phyloP scores from a whole-genome alignment of 2,113 vertebrate genomes.

The Zosterops hypoxanthus region DNA sequence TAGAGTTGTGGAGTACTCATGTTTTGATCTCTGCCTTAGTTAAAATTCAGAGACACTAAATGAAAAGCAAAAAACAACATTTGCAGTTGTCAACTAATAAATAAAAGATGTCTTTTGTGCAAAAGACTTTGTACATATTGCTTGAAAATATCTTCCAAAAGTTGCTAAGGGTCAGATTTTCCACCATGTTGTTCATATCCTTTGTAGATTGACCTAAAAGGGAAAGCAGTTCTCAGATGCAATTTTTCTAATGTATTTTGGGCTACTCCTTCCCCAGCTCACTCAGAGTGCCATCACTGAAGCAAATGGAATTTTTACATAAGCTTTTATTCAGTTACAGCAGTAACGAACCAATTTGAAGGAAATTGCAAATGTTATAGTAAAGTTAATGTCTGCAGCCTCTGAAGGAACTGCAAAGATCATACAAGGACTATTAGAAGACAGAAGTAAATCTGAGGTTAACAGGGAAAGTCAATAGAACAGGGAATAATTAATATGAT shows the following conservation, averaged over 20 bases:
- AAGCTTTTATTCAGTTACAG: neutral
- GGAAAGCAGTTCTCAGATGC: neutral
- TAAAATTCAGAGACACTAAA: conserved; percentile 27
- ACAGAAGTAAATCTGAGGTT: neutral
- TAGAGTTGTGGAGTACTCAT: neutral
- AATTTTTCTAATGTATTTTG: neutral
- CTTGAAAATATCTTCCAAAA: neutral
- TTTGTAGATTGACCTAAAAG: neutral
- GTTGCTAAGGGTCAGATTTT: neutral
- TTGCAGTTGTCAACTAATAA: neutral
- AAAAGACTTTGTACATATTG: neutral
- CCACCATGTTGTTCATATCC: neutral
- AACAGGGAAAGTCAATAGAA: neutral
- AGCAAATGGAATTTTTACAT: neutral
- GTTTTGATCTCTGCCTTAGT: conserved; percentile 25
- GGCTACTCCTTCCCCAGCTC: neutral
- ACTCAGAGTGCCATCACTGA: neutral
- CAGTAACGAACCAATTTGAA: neutral
- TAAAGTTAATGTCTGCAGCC: neutral
- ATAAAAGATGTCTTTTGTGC: neutral
- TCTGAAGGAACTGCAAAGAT: neutral
- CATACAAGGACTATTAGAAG: neutral
- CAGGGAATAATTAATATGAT: neutral
- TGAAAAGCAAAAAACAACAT: conserved; percentile 1
- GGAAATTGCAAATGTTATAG: neutral